phyloP scores from a whole-genome alignment of 1,140 invertebrate genomes.

The Drosophila biarmipes region DNA sequence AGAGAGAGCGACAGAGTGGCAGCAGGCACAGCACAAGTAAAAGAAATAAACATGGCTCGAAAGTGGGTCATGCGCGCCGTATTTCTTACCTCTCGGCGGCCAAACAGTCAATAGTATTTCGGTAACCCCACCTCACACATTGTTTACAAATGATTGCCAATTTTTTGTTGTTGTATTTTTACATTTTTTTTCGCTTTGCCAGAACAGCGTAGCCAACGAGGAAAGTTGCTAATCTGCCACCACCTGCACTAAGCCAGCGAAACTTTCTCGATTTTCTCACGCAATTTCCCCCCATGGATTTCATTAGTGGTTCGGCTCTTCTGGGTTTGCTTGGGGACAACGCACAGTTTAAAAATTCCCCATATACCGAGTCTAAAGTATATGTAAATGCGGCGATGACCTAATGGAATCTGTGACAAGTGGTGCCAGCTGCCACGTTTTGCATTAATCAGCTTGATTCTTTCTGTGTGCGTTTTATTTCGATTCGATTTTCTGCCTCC shows the following conservation, averaged over 20 bases:
- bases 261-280: constrained; percentile 76
- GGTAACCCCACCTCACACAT: constrained; percentile 56
- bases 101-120: constrained; percentile 61
- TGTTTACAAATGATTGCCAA: constrained; percentile 80
- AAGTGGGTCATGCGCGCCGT: constrained; percentile 74
- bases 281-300: constrained; percentile 21
- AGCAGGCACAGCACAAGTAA: constrained; percentile 20
- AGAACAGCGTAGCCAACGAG: constrained; percentile 32
- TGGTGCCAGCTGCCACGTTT: constrained; percentile 71
- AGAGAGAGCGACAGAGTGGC: constrained; percentile 48
- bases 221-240: constrained; percentile 66
- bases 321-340: constrained; percentile 15
- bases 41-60: constrained; percentile 65
- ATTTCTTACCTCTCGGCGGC: constrained; percentile 71
- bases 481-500: constrained; percentile 19
- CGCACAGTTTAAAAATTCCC: constrained; percentile 48
- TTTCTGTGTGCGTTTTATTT: constrained; percentile 17
- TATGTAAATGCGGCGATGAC: constrained; percentile 76
- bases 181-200: neutral
- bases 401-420: constrained; percentile 79
- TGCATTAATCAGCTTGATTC: constrained; percentile 73
- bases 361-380: constrained; percentile 26
- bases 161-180: constrained; percentile 39
- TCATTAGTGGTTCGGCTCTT: constrained; percentile 7
- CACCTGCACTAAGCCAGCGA: constrained; percentile 46